Conservation (phyloP, 2,888 invertebrate genomes). For the Trisateles emortualis region DNA sequence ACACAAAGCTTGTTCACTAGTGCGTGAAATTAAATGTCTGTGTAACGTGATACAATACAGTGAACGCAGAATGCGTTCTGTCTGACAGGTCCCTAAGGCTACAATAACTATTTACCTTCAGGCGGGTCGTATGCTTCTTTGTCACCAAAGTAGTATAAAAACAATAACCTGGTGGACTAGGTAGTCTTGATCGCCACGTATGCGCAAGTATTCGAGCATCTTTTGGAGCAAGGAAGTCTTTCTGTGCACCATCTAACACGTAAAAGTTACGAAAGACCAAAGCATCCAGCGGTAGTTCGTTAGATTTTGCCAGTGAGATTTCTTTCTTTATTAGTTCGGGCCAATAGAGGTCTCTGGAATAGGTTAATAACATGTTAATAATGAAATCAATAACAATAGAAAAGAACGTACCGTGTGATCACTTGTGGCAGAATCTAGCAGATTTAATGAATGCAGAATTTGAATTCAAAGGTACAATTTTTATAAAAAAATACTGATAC, state of each 20-base stretch:
- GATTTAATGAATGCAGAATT: too few species aligned
- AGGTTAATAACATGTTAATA: background rate
- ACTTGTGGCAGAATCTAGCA: too few species aligned
- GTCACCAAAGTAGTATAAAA: background rate
- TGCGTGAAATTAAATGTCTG: too few species aligned
- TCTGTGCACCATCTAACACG: conserved; percentile 22
- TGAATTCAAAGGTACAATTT: too few species aligned
- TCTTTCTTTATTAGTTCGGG: conserved; percentile 8
- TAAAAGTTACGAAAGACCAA: conserved; percentile 26
- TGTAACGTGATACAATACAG: too few species aligned
- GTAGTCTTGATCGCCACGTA: conserved; percentile 19
- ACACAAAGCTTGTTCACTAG: too few species aligned
- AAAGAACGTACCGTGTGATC: too few species aligned
- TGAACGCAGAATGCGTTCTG: too few species aligned
- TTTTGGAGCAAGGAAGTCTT: conserved; percentile 19
- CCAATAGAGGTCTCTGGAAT: conserved; percentile 19
- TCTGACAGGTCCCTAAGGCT: too few species aligned
- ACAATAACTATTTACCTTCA: too few species aligned
- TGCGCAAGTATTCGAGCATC: conserved; percentile 23
- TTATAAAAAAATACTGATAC: too few species aligned
- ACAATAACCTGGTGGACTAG: conserved; percentile 14
- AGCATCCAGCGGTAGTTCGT: conserved; percentile 13
- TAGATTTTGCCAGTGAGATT: background rate
- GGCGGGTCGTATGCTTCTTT: too few species aligned
- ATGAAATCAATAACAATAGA: background rate